Base-by-base conservation (phyloP, 2,888 invertebrate genomes). In the Lasioglossum calceatum region DNA sequence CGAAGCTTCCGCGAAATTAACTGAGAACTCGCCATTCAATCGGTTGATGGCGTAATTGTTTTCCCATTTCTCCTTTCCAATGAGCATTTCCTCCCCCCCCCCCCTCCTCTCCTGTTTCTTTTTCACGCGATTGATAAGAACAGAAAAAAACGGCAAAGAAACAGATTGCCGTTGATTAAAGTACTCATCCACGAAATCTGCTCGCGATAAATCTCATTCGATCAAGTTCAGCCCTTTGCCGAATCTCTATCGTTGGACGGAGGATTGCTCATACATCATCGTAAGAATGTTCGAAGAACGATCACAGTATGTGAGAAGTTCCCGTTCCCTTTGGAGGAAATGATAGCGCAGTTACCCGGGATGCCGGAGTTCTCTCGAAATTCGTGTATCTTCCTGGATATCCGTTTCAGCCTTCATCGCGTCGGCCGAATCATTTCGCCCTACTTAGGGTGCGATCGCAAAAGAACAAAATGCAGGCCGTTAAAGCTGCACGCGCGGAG, bases 261-360 rank as follows among this genome's bases (percentile, higher is more conserved):
- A 74, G 54, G 75, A 79, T 81, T 75, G 75, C 81, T 85, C 87
- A 87, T 87, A 89, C 83, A 89, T 89, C 89, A 89, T 89, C 74
- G 64, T 27, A 47, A 85, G 79, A 76, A 81, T 81, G 82, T 80
- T 64, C 67, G 39, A 47, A 58, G 70, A 77, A 80, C 58, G 73
- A 80, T 81, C 50, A 42, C n/a, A 54, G 50, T 73, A 67, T 80
- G 72, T 71, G 79, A 72, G 70, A 61, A 74, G 82, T 81, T 79
- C 70, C 44, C 61, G 58, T 71, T 80, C 67, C 67, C 74, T 76
- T 78, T 23, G 0, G 42, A 54, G 47, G 36, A 64, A 77, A 84
- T 64, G 42, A 71, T 27, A n/a, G 39, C 16, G 58, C 54, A 8
- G 19, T 32, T 47, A 14, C 71, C 44, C 61, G 47, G 23, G 50